Conservation (phyloP, 92 coral and sea anemone genomes). For the Siderastrea radians region DNA sequence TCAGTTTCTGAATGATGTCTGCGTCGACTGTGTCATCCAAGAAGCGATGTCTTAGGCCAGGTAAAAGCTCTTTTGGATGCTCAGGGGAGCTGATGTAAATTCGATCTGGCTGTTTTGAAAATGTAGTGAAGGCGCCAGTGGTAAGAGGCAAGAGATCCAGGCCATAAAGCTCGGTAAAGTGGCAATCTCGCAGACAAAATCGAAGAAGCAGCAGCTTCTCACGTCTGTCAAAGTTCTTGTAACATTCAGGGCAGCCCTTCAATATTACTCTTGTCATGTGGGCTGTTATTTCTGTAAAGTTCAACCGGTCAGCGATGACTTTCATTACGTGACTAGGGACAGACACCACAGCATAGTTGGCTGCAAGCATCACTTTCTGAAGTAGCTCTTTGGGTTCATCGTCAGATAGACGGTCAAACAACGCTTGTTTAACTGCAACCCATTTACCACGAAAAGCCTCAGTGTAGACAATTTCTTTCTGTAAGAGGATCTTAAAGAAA, state of each 20-base stretch:
- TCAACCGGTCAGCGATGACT: neutral
- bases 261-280: neutral
- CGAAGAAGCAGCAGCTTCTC: conserved; percentile 72
- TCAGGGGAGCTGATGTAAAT: conserved; percentile 70
- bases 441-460: conserved; percentile 64
- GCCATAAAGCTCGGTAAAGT: conserved; percentile 50
- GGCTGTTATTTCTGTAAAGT: neutral
- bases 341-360: conserved; percentile 65
- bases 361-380: conserved; percentile 32
- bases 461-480: conserved; percentile 47
- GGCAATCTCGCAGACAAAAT: conserved; percentile 69
- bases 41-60: conserved; percentile 70
- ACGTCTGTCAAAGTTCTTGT: conserved; percentile 22
- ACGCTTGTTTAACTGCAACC: conserved; percentile 49
- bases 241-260: conserved; percentile 26
- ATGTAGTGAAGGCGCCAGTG: conserved; percentile 58
- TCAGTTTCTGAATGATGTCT: conserved; percentile 37
- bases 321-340: conserved; percentile 55
- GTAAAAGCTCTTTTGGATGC: conserved; percentile 76
- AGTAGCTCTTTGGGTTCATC: conserved; percentile 34
- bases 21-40: conserved; percentile 58
- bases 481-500: conserved; percentile 32
- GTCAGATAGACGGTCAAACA: conserved; percentile 30
- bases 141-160: conserved; percentile 81
- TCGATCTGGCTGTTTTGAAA: conserved; percentile 12